A percentile compares a stretch with the other conserved stretches of the same genome.
These are phyloP conservation scores for Timema podura DNA, from an alignment of 2,888 invertebrate species.

Conservation along the genomic window DNA sequence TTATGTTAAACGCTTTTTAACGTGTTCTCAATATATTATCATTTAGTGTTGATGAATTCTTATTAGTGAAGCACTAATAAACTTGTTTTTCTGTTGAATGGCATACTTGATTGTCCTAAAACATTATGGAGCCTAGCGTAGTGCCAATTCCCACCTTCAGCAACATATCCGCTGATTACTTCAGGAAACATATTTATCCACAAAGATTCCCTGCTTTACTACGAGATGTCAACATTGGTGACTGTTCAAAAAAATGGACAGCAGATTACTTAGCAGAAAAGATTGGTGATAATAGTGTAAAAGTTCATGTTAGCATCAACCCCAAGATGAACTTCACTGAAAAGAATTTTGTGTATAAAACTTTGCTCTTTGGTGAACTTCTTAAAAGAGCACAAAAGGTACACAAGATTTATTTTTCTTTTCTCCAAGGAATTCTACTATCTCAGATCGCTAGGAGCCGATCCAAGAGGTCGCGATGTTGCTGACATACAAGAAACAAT, in stretches of 20 bases:
- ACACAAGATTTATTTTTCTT: conserved; percentile 42
- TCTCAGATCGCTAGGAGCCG: conserved; percentile 46
- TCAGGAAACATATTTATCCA: conserved; percentile 12
- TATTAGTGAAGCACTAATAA: too few relatives aligned
- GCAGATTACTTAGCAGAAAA: conserved; percentile 44
- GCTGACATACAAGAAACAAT: conserved; percentile 48
- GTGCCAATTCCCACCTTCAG: too few relatives aligned
- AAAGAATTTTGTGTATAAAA: conserved; percentile 51
- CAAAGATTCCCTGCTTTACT: conserved; percentile 44
- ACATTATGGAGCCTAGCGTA: too few relatives aligned
- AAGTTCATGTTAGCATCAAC: conserved; percentile 47
- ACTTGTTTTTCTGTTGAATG: too few relatives aligned
- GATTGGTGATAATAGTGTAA: conserved; percentile 43
- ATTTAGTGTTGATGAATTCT: too few relatives aligned
- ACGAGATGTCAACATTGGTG: conserved; percentile 46
- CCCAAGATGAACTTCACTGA: conserved; percentile 48
- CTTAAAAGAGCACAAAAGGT: conserved; percentile 41
- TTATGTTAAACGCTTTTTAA: too few relatives aligned
- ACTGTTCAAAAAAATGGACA: conserved; percentile 47
- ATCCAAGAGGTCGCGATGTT: conserved; percentile 47
- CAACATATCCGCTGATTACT: background rate
- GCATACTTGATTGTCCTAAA: too few relatives aligned
- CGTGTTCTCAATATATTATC: too few relatives aligned
- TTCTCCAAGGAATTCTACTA: conserved; percentile 38
- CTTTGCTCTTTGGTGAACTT: conserved; percentile 45